phyloP scores from a whole-genome alignment of 2,113 vertebrate species.

The Columba livia region DNA sequence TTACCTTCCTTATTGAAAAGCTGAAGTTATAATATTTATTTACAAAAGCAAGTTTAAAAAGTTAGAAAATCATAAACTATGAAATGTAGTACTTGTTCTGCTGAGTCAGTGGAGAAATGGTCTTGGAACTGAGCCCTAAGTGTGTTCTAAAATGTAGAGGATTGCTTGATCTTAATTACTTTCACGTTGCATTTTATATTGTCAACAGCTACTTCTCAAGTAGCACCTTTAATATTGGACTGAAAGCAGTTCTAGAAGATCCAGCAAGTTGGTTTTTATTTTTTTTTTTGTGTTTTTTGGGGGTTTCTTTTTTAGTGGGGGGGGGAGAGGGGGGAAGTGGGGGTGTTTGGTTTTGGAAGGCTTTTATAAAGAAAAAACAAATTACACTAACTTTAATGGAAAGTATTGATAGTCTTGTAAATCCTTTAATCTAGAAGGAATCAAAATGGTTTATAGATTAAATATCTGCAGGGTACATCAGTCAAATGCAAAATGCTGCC shows the following conservation, averaged over 20 bases:
- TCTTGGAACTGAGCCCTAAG: neutral
- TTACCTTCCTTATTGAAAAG: neutral
- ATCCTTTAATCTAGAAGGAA: neutral
- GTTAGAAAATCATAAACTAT: neutral
- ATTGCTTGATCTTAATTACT: neutral
- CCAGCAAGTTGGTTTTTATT: neutral
- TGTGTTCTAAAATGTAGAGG: neutral
- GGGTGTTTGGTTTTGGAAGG: neutral
- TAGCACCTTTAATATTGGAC: neutral
- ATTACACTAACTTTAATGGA: neutral
- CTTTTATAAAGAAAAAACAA: neutral
- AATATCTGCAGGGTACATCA: neutral
- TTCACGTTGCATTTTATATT: neutral
- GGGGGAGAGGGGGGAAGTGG: too few relatives aligned
- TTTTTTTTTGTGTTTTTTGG: too few relatives aligned
- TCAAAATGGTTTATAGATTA: neutral
- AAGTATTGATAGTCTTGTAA: neutral
- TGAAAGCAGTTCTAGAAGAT: neutral
- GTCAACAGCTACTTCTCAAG: neutral
- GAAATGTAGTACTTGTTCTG: neutral
- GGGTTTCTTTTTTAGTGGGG: too few relatives aligned
- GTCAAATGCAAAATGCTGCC: neutral
- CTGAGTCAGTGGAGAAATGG: neutral
- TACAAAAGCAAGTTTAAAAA: neutral
- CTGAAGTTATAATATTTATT: neutral